Base-by-base conservation (phyloP, 2,113 vertebrate species). In the Propithecus coquereli region DNA sequence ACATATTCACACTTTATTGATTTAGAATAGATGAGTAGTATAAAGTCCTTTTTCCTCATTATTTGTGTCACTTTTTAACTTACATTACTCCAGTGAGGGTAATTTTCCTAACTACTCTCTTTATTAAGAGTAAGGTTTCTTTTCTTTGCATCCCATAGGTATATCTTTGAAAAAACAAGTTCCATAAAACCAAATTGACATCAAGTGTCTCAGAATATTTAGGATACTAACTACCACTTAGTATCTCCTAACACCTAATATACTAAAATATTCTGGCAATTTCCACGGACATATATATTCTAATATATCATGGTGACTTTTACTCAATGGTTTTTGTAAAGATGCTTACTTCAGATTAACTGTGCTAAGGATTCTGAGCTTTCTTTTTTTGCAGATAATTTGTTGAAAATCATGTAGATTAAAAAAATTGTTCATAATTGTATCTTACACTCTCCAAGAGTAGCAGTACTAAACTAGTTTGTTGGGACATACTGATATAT, bases 321-420 rank as follows among this genome's bases (percentile, higher is more conserved):
- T 66, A 80, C 22, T 84, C 3, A 73, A 52, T 88, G 4, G 11
- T 65, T 91, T 94, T 94, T 95, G 16, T 57, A 79, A 87, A 92
- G 40, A 23, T 86, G 34, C 32, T 83, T 16, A 61, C 43, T 94
- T 96, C 4, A 92, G 70, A 11, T 57, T 92, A 87, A 80, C 34
- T 76, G 22, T 90, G 52, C 57, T 80, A 34, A 87, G 85, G 23
- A 88, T 76, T 95, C 17, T 71, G 82, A 50, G 59, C 18, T 87
- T 86, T 54, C 7, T 22, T 66, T 11, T 77, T 90, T 70, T 84
- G 16, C 40, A 87, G 52, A 18, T 63, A 74, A 71, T 43, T 70
- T 87, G 34, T 96, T 84, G 59, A 68, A 76, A 65, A 84, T 84
- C 54, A n/a, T 92, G 22, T 54, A 79, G 83, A 50, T 93, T 95